Percentiles rank a stretch among this genome's conserved stretches.
Evolutionary conservation across 2,797 vertebrate species (phyloP).

Genomic region (Diplodus puntazzo): DNA sequence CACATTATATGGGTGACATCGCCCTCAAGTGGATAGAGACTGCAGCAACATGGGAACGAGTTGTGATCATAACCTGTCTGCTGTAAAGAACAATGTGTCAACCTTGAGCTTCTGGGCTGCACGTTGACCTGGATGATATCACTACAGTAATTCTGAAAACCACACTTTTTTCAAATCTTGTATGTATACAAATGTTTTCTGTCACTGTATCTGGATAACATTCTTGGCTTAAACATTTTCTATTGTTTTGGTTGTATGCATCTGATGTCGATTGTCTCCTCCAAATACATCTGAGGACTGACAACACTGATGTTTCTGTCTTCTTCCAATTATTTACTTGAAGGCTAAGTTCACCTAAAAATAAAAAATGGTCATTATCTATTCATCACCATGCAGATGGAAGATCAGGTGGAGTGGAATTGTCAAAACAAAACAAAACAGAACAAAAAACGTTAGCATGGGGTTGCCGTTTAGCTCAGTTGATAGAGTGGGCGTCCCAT

Average conservation of each 20-base stretch:
- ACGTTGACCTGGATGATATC: neutral
- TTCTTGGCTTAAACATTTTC: neutral
- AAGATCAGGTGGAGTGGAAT: too few species aligned
- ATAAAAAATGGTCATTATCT: too few species aligned
- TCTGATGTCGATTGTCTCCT: neutral
- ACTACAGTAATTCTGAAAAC: neutral
- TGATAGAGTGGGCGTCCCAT: too few species aligned
- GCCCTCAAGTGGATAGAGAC: constrained; percentile 65
- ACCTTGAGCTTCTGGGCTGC: neutral
- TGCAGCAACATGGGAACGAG: neutral
- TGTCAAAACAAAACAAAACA: too few species aligned
- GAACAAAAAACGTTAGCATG: too few species aligned
- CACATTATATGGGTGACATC: constrained; percentile 49
- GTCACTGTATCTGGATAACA: neutral
- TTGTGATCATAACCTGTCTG: neutral
- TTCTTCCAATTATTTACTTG: neutral
- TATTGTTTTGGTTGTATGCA: neutral
- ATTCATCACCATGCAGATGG: too few species aligned
- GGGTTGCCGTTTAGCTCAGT: too few species aligned
- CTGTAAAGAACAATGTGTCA: neutral
- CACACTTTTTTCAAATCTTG: too few species aligned
- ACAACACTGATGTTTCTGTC: neutral
- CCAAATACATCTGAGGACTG: neutral
- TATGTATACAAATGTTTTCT: neutral
- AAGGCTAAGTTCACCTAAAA: too few species aligned